Evolutionary conservation across 2,888 invertebrate species (phyloP).

Genomic region (Schrankia costaestrigalis): DNA sequence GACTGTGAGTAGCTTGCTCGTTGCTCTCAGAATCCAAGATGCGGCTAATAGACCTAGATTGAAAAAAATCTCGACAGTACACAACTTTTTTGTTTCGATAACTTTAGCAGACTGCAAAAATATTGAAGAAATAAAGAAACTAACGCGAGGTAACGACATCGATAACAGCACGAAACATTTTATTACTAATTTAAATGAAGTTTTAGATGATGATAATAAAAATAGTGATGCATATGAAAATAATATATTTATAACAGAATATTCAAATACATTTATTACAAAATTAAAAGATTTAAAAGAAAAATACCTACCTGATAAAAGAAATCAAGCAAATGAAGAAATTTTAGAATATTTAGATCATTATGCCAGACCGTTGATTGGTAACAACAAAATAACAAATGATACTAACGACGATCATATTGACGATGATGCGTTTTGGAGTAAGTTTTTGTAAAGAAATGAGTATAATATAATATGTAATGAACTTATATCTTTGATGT

Average conservation of each 20-base stretch:
- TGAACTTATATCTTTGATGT: no score
- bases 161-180: slow-evolving; percentile 41
- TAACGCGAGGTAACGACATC: slow-evolving; percentile 38
- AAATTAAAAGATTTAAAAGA: slow-evolving; percentile 40
- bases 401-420: slow-evolving; percentile 20
- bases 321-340: slow-evolving; percentile 30
- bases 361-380: slow-evolving; percentile 4
- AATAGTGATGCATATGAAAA: slow-evolving; percentile 18
- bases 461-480: no score
- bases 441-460: no score
- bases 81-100: slow-evolving; percentile 48
- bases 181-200: slow-evolving; percentile 46
- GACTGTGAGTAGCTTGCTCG: slow-evolving; percentile 48
- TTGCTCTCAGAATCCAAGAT: slow-evolving; percentile 35
- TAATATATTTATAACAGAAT: slow-evolving; percentile 28
- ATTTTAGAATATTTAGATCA: slow-evolving; percentile 26
- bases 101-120: slow-evolving; percentile 43
- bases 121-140: slow-evolving; percentile 41
- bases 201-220: slow-evolving; percentile 42
- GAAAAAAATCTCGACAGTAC: slow-evolving; percentile 42
- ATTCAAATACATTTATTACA: slow-evolving; percentile 37
- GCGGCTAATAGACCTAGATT: slow-evolving; percentile 32
- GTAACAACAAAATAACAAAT: slow-evolving; percentile 1
- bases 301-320: slow-evolving; percentile 27
- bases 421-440: slow-evolving; percentile 50